Base-by-base conservation (phyloP, 2,888 invertebrate species). In the Lamellibrachia columna region DNA sequence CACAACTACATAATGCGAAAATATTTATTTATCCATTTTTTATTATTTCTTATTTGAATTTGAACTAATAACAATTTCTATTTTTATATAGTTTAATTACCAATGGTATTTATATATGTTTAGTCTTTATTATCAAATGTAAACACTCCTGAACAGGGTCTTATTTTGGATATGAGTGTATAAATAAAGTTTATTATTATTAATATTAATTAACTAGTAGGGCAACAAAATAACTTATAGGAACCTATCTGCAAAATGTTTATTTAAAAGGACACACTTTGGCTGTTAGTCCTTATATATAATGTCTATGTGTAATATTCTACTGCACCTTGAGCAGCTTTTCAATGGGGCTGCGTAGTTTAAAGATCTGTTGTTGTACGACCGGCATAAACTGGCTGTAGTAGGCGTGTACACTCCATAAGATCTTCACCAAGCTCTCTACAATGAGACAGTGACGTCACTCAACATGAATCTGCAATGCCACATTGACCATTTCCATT, bases 271-370 rank as follows among this genome's bases (percentile, higher is more conserved):
- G n/a, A 75, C 75, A 11, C 75, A 75, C 75, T 75, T 6, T 75
- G 55, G 55, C 15, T 75, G n/a, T 75, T 22, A 75, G 75, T 15
- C 2, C 75, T 75, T 75, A n/a, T 22, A 7, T 91, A 40, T 53
- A 9, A 9, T n/a, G 28, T 91, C 15, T 28, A 91, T 28, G 2
- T 91, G 53, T 22, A 91, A 52, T 11, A 22, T 15, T 75, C 75
- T 75, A 75, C 75, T 11, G n/a, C 94, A 97, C 97, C 96, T 98
- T 98, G 15, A 99, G 96, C 96, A 98, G 98, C 97, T 98, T 98
- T 95, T 99, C 99, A 93, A 99, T 98, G 0, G 99, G 98, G 0
- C 97, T 96, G 58, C 98, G 97, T 52, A 98, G 97, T 75, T 97
- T 97, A 92, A 97, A 97, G 11, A 98, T 97, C 92, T 97, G 97